Conservation (phyloP, 2,797 vertebrate genomes). For the Emys orbicularis region DNA sequence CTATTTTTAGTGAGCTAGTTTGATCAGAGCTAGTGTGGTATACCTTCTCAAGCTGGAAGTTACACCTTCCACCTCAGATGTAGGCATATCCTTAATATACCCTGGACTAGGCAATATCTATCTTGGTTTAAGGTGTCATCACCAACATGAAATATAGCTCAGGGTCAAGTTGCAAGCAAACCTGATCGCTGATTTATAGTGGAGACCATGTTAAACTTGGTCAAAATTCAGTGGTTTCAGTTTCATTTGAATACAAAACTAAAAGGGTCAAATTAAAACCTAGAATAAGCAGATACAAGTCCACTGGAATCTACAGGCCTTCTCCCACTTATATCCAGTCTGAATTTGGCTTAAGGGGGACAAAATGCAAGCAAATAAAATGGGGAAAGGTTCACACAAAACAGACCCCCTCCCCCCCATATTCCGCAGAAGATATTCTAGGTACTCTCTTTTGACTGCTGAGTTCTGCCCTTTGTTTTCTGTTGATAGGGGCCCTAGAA, state of each 20-base stretch:
- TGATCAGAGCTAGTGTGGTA: background rate
- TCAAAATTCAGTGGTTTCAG: background rate
- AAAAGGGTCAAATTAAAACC: background rate
- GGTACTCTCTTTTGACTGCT: background rate
- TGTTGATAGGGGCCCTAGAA: background rate
- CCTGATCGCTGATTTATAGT: background rate
- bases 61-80: background rate
- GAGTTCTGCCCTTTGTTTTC: background rate
- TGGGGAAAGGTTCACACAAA: background rate
- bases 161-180: background rate
- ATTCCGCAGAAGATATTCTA: background rate
- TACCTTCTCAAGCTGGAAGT: background rate
- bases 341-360: background rate
- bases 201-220: background rate
- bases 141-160: background rate
- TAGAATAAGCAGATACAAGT: background rate
- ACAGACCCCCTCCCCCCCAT: rapidly evolving
- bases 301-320: background rate
- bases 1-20: background rate
- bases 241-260: background rate
- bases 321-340: background rate
- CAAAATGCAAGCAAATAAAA: background rate
- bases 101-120: background rate
- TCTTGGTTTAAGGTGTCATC: background rate
- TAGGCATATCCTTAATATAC: background rate